phyloP scores from a whole-genome alignment of 2,113 vertebrate genomes.

The Prochilodus magdalenae region DNA sequence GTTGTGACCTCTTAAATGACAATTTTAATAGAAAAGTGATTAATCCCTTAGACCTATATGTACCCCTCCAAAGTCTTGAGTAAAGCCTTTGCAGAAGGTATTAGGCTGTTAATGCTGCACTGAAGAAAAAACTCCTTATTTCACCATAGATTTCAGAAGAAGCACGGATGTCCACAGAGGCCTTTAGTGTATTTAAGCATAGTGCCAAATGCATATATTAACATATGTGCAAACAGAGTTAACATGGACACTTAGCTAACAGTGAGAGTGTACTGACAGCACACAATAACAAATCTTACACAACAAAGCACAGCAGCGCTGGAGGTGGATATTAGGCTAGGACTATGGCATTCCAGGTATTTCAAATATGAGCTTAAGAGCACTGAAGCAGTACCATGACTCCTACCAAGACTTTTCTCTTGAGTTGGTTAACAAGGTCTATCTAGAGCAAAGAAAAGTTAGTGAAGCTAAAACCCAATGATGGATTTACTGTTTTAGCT shows the following conservation, averaged over 20 bases:
- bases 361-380: slow-evolving; percentile 1
- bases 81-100: too few relatives aligned
- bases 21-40: too few relatives aligned
- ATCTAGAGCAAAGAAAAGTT: background rate
- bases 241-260: background rate
- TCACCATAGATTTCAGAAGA: background rate
- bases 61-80: too few relatives aligned
- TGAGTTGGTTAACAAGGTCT: background rate
- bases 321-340: background rate
- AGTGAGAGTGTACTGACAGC: background rate
- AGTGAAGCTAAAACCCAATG: background rate
- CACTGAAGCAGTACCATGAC: background rate
- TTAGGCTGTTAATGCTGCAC: background rate
- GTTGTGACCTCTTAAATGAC: too few relatives aligned
- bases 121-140: background rate
- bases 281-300: background rate
- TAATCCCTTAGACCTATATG: too few relatives aligned
- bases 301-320: background rate
- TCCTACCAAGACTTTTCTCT: background rate
- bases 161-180: background rate
- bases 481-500: background rate
- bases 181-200: background rate
- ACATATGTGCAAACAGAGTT: background rate
- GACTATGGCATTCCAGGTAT: slow-evolving; percentile 17
- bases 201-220: background rate